Evolutionary conservation across 2,888 invertebrate species (phyloP).

Genomic region (Nasonovia ribisnigri): DNA sequence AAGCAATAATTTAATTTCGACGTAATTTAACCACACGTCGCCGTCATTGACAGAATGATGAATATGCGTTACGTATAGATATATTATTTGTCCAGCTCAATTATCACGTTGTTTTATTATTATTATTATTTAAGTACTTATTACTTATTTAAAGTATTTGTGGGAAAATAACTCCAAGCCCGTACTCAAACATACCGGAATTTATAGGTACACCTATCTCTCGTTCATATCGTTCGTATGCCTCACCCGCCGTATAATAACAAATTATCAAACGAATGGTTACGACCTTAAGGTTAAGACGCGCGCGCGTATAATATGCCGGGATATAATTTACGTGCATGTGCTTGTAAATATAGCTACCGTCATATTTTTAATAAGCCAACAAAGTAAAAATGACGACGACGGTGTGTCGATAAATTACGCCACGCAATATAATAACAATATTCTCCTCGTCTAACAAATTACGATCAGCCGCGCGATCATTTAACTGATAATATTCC

Average conservation of each 20-base stretch:
- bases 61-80: background rate
- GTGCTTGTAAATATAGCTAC: background rate
- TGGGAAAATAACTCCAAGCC: slow-evolving; percentile 25
- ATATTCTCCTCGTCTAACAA: background rate
- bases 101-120: background rate
- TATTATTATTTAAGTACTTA: background rate
- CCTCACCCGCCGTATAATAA: background rate
- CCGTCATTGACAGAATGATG: slow-evolving; percentile 34
- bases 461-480: background rate
- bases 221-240: background rate
- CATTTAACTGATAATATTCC: background rate
- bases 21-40: slow-evolving; percentile 19
- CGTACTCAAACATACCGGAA: slow-evolving; percentile 15
- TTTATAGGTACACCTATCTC: background rate
- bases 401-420: slow-evolving; percentile 19
- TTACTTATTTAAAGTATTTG: background rate
- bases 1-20: slow-evolving; percentile 27
- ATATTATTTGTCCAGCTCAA: slow-evolving; percentile 18
- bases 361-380: slow-evolving; percentile 39
- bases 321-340: slow-evolving; percentile 22
- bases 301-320: background rate
- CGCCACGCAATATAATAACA: background rate
- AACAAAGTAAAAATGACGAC: background rate
- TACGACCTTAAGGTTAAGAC: background rate
- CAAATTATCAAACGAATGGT: slow-evolving; percentile 18